Percentiles rank a stretch among this genome's conserved stretches.
These are phyloP conservation scores for Rhimphoctona megacephalus DNA, from an alignment of 2,888 invertebrate genomes.

Conservation along the genomic window DNA sequence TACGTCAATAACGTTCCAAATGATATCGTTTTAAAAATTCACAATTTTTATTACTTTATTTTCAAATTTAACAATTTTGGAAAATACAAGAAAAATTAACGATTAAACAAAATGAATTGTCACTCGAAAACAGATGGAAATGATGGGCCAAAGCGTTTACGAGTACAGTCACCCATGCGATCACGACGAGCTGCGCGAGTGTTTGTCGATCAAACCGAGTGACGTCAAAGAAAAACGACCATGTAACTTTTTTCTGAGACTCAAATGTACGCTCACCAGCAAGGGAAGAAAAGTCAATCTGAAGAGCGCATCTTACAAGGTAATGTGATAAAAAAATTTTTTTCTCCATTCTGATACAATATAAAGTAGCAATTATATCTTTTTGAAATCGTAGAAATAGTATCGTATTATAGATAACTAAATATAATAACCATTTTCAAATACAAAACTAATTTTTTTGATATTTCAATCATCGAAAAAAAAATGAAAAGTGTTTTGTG, in stretches of 20 bases:
- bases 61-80: not conserved
- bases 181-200: slow-evolving; percentile 93
- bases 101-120: not conserved
- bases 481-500: not conserved
- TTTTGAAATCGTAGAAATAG: not conserved
- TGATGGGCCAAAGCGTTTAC: slow-evolving; percentile 97
- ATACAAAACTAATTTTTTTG: not conserved
- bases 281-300: slow-evolving; percentile 98
- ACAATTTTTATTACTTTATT: not conserved
- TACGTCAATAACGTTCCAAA: not conserved
- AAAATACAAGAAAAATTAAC: not conserved
- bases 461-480: not conserved
- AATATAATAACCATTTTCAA: not conserved
- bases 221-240: slow-evolving; percentile 84
- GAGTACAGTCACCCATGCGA: slow-evolving; percentile 98
- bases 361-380: not conserved
- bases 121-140: slow-evolving; percentile 91
- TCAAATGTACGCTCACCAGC: slow-evolving; percentile 97
- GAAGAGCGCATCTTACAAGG: slow-evolving; percentile 98
- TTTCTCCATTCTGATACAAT: slow-evolving; percentile 2
- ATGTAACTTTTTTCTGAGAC: slow-evolving; percentile 90
- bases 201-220: slow-evolving; percentile 86
- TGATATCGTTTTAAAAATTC: not conserved
- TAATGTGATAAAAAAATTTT: slow-evolving; percentile 81
- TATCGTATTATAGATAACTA: not conserved